Conservation (phyloP, 1,140 invertebrate species). For the Manduca sexta region DNA sequence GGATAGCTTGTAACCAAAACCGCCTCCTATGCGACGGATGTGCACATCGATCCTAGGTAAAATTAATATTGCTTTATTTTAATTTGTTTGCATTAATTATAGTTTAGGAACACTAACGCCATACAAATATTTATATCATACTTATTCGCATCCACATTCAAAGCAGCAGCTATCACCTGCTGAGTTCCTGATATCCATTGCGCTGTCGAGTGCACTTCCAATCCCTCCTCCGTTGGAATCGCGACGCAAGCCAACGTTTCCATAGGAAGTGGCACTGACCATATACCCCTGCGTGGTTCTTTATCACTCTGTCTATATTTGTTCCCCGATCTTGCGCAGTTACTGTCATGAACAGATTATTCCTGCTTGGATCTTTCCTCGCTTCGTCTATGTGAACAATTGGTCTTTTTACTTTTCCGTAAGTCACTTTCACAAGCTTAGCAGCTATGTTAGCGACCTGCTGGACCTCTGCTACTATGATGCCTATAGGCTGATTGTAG, state of each 20-base stretch:
- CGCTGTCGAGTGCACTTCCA: constrained; percentile 72
- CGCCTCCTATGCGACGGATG: constrained; percentile 75
- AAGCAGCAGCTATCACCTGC: constrained; percentile 52
- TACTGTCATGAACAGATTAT: neutral
- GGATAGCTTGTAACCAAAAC: constrained; percentile 76
- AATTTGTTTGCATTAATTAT: no score
- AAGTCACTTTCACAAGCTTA: constrained; percentile 76
- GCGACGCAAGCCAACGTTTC: constrained; percentile 12
- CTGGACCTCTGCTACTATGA: constrained; percentile 79
- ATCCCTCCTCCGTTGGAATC: constrained; percentile 68
- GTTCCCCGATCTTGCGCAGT: constrained; percentile 4
- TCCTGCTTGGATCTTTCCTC: constrained; percentile 1
- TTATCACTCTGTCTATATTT: constrained; percentile 3
- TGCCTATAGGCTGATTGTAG: constrained; percentile 81
- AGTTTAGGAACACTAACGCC: no score
- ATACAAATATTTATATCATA: no score
- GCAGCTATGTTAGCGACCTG: constrained; percentile 77
- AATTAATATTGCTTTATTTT: no score
- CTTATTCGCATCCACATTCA: no score
- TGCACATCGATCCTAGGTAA: constrained; percentile 72
- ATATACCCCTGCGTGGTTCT: neutral
- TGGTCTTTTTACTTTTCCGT: constrained; percentile 8
- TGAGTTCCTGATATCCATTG: constrained; percentile 79
- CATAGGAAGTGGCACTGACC: constrained; percentile 15
- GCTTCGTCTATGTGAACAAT: constrained; percentile 6